Conservation (phyloP, 1,140 invertebrate genomes). For the Drosophila varians region DNA sequence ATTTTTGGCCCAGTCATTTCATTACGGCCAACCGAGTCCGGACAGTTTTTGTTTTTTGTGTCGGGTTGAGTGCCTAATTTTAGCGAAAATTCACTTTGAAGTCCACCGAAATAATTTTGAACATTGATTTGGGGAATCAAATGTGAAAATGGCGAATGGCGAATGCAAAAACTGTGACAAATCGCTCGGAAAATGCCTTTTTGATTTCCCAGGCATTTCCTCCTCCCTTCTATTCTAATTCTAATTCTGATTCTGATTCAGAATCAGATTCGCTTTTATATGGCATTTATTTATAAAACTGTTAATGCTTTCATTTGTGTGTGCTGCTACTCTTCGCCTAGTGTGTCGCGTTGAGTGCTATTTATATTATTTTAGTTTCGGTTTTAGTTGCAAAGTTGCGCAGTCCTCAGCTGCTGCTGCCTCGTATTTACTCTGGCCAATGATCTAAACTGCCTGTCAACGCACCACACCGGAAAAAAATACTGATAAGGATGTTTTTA, state of each 20-base stretch:
- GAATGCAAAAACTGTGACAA: conserved; percentile 38
- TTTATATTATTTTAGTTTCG: conserved; percentile 59
- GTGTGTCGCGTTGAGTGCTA: conserved; percentile 53
- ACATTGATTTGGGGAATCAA: conserved; percentile 31
- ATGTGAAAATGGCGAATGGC: conserved; percentile 14
- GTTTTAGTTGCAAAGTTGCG: conserved; percentile 68
- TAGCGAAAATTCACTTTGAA: conserved; percentile 70
- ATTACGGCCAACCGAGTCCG: conserved; percentile 30
- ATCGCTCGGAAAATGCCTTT: conserved; percentile 36
- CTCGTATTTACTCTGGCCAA: conserved; percentile 55
- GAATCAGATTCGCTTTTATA: conserved; percentile 28
- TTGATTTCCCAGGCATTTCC: conserved; percentile 36
- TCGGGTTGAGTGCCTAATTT: conserved; percentile 67
- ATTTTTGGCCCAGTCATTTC: conserved; percentile 55
- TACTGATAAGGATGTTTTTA: too few species aligned
- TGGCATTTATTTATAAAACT: conserved; percentile 40
- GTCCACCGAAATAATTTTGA: conserved; percentile 41
- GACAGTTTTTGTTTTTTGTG: conserved; percentile 43
- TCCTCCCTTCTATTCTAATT: not conserved
- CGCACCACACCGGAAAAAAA: conserved; percentile 9
- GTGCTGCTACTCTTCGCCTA: conserved; percentile 23
- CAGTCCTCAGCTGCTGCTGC: conserved; percentile 31
- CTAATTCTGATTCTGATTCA: conserved; percentile 12
- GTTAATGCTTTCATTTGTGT: conserved; percentile 40
- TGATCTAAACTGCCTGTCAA: conserved; percentile 73